Evolutionary conservation across 2,797 vertebrate species (phyloP), one percentile per base, ranked within the genome.

Genomic region (Mormyrus hasselquistii): DNA sequence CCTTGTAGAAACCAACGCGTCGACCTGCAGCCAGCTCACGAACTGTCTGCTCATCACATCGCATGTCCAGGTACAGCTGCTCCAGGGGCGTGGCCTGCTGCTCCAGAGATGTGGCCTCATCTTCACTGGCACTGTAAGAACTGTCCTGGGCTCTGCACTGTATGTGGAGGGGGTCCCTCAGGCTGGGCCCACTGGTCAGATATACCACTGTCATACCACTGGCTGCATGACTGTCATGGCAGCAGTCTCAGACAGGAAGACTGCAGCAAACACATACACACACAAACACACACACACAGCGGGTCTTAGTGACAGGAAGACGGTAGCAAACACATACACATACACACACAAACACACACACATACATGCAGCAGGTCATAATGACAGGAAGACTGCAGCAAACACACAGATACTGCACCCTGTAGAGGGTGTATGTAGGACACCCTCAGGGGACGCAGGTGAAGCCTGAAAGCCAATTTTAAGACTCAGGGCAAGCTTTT

Each of bases 1-100:
- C 93, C 89, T 97, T 96, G 92, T 99, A 99, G 95, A 99, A 98
- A 89, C 98, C 97, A 62, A 99, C 95, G 89, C 98, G 96, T 91
- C 97, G 97, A 52, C 98, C 98, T 12, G 98, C 93, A 0, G 96
- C 95, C 94, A 99, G 94, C 93, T 99, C 98, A 93, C 97, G 97
- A 91, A 98, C 94, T 91, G 96, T 96, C 90, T 96, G 96, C 93
- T 98, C 95, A 29, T 99, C 95, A 2, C 96, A 96, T 92, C 96
- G 96, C 97, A 99, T 96, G 92, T 97, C 96, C n/a, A 92, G 92
- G 7, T 95, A 97, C 92, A 99, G 95, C 92, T 96, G 97, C 94
- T 99, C 96, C 76, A 99, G 95, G 0, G 98, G 97, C 3, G 59
- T 65, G 22, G 12, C 29, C 73, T 79, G 73, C 34, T 79, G 73